Conservation (phyloP, 2,113 vertebrate species). For the Ameiurus melas region DNA sequence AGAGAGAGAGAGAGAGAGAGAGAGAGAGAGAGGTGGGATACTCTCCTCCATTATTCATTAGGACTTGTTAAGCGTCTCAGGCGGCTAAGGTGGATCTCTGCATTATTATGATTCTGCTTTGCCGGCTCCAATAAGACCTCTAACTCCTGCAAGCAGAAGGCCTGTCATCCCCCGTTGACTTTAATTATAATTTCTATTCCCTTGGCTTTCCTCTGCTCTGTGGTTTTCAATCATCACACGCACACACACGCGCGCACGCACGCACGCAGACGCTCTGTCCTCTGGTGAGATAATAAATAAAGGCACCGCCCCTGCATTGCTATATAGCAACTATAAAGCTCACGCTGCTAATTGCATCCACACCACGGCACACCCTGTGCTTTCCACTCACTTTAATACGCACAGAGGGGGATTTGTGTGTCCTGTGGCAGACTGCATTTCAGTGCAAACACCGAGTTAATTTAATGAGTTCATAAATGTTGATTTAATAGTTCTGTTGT, state of each 20-base stretch:
- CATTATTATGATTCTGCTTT: slow-evolving; percentile 58
- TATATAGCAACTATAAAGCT: slow-evolving; percentile 31
- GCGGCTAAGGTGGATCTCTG: slow-evolving; percentile 54
- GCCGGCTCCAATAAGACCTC: slow-evolving; percentile 56
- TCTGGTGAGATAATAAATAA: slow-evolving; percentile 49
- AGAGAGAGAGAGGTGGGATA: slow-evolving; percentile 45
- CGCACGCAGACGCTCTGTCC: slow-evolving; percentile 36
- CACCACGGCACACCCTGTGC: not conserved
- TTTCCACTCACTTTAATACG: not conserved
- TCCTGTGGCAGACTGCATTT: not conserved
- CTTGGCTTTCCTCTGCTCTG: slow-evolving; percentile 52
- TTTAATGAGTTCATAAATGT: slow-evolving; percentile 32
- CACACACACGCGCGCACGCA: slow-evolving; percentile 3
- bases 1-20: slow-evolving; percentile 28
- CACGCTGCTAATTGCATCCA: slow-evolving; percentile 24
- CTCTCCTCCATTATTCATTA: slow-evolving; percentile 59
- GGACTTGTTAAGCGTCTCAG: slow-evolving; percentile 52
- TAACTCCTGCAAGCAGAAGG: slow-evolving; percentile 56
- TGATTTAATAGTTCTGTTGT: slow-evolving; percentile 11
- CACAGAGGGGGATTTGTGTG: not conserved
- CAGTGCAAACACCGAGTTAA: slow-evolving; percentile 13
- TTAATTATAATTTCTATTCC: slow-evolving; percentile 60
- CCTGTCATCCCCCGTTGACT: slow-evolving; percentile 58
- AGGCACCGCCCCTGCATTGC: slow-evolving; percentile 40
- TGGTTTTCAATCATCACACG: slow-evolving; percentile 55